Conservation (phyloP, 2,113 vertebrate species). For the Pagrus major region DNA sequence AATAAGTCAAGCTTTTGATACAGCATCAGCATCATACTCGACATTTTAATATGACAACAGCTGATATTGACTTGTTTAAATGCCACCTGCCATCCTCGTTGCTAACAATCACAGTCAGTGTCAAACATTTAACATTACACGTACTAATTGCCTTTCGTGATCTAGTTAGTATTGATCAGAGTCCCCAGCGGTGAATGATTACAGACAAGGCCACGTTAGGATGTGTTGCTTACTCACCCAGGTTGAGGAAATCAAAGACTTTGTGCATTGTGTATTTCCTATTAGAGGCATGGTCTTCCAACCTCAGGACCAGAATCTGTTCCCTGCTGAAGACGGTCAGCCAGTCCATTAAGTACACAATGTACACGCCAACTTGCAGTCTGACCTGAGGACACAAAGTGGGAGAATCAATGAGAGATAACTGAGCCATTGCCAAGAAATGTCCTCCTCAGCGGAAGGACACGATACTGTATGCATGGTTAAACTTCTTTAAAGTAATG, state of each 20-base stretch:
- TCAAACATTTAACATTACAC: background rate
- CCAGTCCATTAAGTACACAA: slow-evolving; percentile 95
- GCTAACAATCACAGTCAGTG: background rate
- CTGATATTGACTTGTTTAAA: background rate
- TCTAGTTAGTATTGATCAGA: slow-evolving; percentile 20
- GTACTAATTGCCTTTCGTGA: background rate
- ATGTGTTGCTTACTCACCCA: slow-evolving; percentile 84
- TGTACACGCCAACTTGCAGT: slow-evolving; percentile 95
- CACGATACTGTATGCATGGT: background rate
- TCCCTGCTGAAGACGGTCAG: slow-evolving; percentile 89
- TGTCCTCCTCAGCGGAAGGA: background rate
- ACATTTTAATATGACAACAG: background rate
- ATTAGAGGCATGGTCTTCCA: slow-evolving; percentile 94
- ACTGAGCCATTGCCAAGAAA: background rate
- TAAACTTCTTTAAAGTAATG: slow-evolving; percentile 3
- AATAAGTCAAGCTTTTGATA: background rate
- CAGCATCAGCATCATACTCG: no score
- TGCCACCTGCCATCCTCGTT: background rate
- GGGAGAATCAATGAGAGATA: slow-evolving; percentile 10
- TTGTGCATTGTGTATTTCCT: slow-evolving; percentile 92
- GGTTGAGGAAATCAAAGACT: slow-evolving; percentile 92
- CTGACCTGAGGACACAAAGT: slow-evolving; percentile 86
- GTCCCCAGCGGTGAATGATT: background rate
- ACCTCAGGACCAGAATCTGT: slow-evolving; percentile 92
- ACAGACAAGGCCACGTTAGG: background rate